phyloP scores from a whole-genome alignment of 53 echinoderm and acorn worm genomes.

The Stichopus horrens region DNA sequence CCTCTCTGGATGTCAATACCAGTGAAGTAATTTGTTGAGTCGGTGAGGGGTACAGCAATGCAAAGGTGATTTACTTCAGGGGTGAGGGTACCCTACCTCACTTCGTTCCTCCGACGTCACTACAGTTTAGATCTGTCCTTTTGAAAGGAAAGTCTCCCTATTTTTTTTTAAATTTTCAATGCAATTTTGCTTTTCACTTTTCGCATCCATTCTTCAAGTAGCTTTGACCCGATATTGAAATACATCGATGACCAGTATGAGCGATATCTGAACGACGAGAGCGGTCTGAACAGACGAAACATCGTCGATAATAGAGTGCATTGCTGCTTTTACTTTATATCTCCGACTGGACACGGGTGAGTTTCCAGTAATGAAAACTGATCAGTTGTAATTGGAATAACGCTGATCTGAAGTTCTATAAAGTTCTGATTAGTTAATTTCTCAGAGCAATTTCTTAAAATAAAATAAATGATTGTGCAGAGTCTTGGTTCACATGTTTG shows the following conservation, averaged over 20 bases:
- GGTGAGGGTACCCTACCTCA: slow-evolving; percentile 27
- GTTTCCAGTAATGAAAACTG: too few species aligned
- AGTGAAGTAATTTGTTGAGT: slow-evolving; percentile 33
- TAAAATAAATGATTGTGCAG: too few species aligned
- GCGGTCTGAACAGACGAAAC: slow-evolving; percentile 90
- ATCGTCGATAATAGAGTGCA: slow-evolving; percentile 96
- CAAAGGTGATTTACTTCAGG: slow-evolving; percentile 23
- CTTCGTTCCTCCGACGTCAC: slow-evolving; percentile 37
- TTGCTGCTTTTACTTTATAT: slow-evolving; percentile 97
- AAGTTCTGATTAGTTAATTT: too few species aligned
- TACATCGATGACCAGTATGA: slow-evolving; percentile 97
- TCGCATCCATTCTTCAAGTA: slow-evolving; percentile 7
- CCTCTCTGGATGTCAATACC: not conserved
- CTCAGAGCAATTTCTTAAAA: too few species aligned
- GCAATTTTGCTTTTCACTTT: not conserved
- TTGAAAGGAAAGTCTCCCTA: not conserved
- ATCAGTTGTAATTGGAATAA: too few species aligned
- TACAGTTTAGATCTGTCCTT: not conserved
- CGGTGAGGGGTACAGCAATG: not conserved
- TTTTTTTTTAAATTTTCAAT: too few species aligned
- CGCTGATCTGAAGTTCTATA: too few species aligned
- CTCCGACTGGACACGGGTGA: slow-evolving; percentile 96
- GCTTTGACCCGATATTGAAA: slow-evolving; percentile 84
- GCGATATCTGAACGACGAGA: slow-evolving; percentile 94
- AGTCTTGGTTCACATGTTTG: too few species aligned